These are phyloP conservation scores for Parascotia fuliginaria DNA, from an alignment of 2,888 invertebrate genomes.

Conservation along the genomic window DNA sequence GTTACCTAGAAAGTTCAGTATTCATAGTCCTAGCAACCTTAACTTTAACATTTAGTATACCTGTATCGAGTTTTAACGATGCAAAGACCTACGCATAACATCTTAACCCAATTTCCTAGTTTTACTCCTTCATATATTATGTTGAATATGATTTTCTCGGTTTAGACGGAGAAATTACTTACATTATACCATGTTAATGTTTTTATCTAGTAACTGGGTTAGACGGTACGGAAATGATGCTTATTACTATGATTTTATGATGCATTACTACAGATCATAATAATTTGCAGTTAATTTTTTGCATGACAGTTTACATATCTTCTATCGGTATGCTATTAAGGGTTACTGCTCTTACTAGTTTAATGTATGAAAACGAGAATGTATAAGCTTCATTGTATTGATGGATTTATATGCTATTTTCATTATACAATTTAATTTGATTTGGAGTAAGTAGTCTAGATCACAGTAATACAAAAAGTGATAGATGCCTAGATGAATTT, in stretches of 20 bases:
- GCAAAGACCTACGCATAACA: conserved; percentile 1
- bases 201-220: neutral
- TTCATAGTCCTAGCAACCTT: conserved; percentile 1
- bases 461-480: too few species aligned
- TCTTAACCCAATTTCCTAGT: conserved; percentile 5
- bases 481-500: too few species aligned
- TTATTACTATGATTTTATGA: neutral
- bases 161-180: neutral
- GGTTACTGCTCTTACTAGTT: too few species aligned
- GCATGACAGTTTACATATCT: neutral
- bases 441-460: too few species aligned
- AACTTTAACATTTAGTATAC: neutral
- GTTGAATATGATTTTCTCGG: neutral
- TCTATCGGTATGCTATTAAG: too few species aligned
- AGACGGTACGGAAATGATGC: neutral
- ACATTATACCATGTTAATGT: neutral
- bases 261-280: too few species aligned
- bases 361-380: too few species aligned
- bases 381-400: too few species aligned
- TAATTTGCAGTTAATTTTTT: neutral
- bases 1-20: neutral
- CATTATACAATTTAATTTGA: too few species aligned
- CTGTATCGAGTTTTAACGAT: neutral
- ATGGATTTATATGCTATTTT: too few species aligned
- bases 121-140: neutral